Evolutionary conservation across 1,140 invertebrate genomes (phyloP).

Genomic region (Leptestheria dahalacensis): DNA sequence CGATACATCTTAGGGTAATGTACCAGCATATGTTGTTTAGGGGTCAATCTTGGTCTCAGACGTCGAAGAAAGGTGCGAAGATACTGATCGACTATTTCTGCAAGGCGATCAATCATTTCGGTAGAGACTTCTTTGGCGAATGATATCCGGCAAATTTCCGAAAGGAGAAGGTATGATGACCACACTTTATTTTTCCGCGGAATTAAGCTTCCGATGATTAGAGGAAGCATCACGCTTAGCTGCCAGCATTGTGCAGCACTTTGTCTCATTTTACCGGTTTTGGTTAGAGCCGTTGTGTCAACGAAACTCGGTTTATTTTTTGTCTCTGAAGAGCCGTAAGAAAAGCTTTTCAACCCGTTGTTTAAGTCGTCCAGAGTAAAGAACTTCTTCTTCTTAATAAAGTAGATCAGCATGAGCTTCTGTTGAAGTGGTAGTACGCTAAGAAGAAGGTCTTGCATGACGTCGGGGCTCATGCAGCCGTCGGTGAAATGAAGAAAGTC

Average conservation of each 20-base stretch:
- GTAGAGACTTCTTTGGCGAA: slow-evolving; percentile 2
- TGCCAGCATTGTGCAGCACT: slow-evolving; percentile 11
- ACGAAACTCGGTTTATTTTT: slow-evolving; percentile 14
- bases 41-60: neutral
- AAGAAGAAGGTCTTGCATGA: slow-evolving; percentile 14
- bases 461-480: slow-evolving; percentile 5
- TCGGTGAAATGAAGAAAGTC: slow-evolving; percentile 5
- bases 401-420: slow-evolving; percentile 1
- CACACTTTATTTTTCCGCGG: slow-evolving; percentile 1
- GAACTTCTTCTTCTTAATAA: slow-evolving; percentile 3
- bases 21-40: slow-evolving; percentile 13
- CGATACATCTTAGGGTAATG: slow-evolving; percentile 14
- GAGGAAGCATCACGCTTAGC: slow-evolving; percentile 10
- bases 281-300: neutral
- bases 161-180: neutral
- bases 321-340: slow-evolving; percentile 8
- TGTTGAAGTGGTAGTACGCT: slow-evolving; percentile 8
- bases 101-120: neutral
- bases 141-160: slow-evolving; percentile 9
- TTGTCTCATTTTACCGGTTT: slow-evolving; percentile 10
- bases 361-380: slow-evolving; percentile 14
- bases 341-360: neutral
- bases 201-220: slow-evolving; percentile 3
- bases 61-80: neutral
- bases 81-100: slow-evolving; percentile 12